Evolutionary conservation across 2,113 vertebrate species (phyloP), one percentile per base, ranked within the genome.

Genomic region (Willisornis vidua): DNA sequence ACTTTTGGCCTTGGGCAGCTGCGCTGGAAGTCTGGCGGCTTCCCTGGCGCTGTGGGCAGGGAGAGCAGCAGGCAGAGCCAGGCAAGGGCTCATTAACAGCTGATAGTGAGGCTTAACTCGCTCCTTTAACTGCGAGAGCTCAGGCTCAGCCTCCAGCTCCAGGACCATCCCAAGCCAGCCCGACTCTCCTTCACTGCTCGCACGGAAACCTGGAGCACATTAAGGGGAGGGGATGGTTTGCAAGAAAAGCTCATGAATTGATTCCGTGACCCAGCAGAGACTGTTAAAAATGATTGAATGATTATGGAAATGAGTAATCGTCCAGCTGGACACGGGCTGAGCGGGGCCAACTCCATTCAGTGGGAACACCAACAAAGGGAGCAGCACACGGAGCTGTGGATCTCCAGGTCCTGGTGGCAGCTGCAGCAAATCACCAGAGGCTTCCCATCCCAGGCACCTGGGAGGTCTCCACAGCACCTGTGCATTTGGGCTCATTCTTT

Each of bases 131-230:
- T 9, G 8, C 24, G 28, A 4, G n/a, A 68, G 33, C 15, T 31
- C 35, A 35, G 51, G 24, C 19, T 39, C 71, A 5, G 0, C 87
- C 33, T 54, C 73, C 87, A 76, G 45, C 61, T 84, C 80, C 76
- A 20, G 59, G 29, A 39, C 65, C 15, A 15, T 68, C 81, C n/a
- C 19, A 2, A 73, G 19, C 59, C 93, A 43, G 67, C 63, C 59
- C 49, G 65, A 5, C 46, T 70, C 37, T 35, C 93, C 39, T 4
- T 35, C 79, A 4, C 37, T 54, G 37, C 45, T 35, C 22, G 5
- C 39, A 12, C 39, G 11, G 79, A 90, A 95, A 93, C 94, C 82
- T 94, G 95, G 94, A 96, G 90, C 82, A 14, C 91, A 93, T 95
- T 76, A 95, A 93, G 72, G 4, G 35, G 26, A 70, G 33, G 66